Evolutionary conservation across 1,140 invertebrate genomes (phyloP), one percentile per base, ranked within the genome.

Genomic region (Condylostylus longicornis): DNA sequence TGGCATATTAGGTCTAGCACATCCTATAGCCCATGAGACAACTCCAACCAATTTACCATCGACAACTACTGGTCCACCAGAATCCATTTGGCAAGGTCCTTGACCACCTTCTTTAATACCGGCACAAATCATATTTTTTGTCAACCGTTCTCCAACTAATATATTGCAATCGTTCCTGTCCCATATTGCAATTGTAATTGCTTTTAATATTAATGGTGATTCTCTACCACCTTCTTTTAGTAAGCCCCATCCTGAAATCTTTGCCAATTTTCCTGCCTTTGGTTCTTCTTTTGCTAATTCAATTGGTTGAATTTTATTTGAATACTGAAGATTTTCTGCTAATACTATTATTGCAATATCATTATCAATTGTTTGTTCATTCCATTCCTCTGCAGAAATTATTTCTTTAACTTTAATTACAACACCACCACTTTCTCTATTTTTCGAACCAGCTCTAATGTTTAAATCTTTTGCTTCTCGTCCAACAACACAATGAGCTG

Each of bases 401-500:
- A 58, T 49, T 30, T 38, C 46, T 22, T 38, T 42, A 13, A 58
- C 38, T 17, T 44, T 45, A 15, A 52, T 41, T 32, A 54, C n/a
- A 18, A 49, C 35, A 5, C 55, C 55, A n/a, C 54, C 55, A 22
- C 17, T 15, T 4, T 34, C 41, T 32, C 55, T 48, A 19, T 48
- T 36, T 8, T 42, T 42, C 33, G 51, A 47, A 13, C 49, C 53
- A 19, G 51, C 33, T 0, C 54, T 50, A 2, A 58, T 49, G 8
- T 38, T 45, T 35, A 50, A 58, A 25, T 49, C 47, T 7, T 33
- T 19, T n/a, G 18, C 35, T 15, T 17, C 37, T 40, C 36, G 42
- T 14, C 41, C 36, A 30, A 51, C 43, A 19, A 71, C 63, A 49
- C 72, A 74, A 48, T 74, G 71, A 14, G 72, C 72, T n/a, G 72